These are phyloP conservation scores for Pogonocichla stellata DNA, from an alignment of 2,113 vertebrate species.

Conservation along the genomic window DNA sequence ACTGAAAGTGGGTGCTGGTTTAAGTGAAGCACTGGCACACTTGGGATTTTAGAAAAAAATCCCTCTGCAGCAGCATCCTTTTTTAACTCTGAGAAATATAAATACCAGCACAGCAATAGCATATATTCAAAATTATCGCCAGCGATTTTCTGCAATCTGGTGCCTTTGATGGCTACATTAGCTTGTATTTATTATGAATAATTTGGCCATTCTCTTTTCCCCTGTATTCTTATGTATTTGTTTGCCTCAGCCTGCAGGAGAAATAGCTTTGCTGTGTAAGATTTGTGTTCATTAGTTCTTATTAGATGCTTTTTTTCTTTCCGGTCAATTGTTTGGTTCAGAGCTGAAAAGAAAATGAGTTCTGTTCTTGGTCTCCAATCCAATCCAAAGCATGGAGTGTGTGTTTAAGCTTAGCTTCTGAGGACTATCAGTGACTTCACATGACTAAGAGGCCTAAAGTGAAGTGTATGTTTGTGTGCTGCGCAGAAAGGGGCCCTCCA, in stretches of 20 bases:
- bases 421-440: background rate
- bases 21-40: background rate
- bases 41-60: background rate
- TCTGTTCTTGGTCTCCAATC: background rate
- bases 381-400: background rate
- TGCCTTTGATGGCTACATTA: background rate
- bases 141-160: background rate
- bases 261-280: background rate
- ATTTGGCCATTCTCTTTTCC: background rate
- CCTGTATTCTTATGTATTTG: background rate
- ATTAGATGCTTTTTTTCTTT: background rate
- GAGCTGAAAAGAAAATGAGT: background rate
- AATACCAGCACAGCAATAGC: background rate
- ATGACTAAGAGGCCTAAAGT: background rate
- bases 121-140: background rate
- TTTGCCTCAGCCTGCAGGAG: background rate
- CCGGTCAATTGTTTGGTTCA: background rate
- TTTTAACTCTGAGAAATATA: background rate
- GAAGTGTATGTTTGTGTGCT: background rate
- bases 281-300: background rate
- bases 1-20: background rate
- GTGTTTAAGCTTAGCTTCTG: background rate
- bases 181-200: background rate
- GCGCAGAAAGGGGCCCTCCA: background rate
- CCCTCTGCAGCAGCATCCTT: background rate